phyloP scores from a whole-genome alignment of 2,113 vertebrate species.

The Pionites leucogaster region DNA sequence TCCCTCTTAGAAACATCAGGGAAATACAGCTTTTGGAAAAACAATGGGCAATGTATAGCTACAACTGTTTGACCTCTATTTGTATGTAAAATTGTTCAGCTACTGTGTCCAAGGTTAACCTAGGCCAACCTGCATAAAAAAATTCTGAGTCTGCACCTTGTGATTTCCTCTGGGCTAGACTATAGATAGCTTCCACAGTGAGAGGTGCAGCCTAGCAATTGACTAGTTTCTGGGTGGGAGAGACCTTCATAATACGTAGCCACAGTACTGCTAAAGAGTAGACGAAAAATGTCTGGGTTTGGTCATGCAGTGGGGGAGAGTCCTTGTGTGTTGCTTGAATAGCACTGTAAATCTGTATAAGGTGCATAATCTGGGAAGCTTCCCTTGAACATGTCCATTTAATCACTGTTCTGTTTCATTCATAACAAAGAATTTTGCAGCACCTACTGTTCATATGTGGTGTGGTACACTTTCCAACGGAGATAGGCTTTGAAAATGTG shows the following conservation, averaged over 20 bases:
- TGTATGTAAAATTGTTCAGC: not conserved
- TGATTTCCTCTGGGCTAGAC: not conserved
- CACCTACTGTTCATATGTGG: not conserved
- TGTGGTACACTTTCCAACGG: not conserved
- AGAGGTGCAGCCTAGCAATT: not conserved
- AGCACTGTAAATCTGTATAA: not conserved
- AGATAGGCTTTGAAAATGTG: not conserved
- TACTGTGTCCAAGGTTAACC: not conserved
- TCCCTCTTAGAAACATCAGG: not conserved
- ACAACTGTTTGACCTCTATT: not conserved
- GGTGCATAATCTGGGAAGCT: not conserved
- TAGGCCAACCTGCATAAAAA: not conserved
- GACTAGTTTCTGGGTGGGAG: not conserved
- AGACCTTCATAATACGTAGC: not conserved
- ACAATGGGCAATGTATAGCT: not conserved
- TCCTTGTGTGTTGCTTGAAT: not conserved
- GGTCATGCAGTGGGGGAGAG: not conserved
- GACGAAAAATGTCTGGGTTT: not conserved
- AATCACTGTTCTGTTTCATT: not conserved
- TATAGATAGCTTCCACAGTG: not conserved
- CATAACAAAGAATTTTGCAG: not conserved
- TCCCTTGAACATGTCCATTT: not conserved
- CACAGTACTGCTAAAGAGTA: not conserved
- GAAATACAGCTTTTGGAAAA: not conserved
- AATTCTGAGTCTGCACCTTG: not conserved